A percentile compares a stretch with the other conserved stretches of the same genome.
Evolutionary conservation across 2,888 invertebrate genomes (phyloP).

Genomic region (Spilarctia lutea): DNA sequence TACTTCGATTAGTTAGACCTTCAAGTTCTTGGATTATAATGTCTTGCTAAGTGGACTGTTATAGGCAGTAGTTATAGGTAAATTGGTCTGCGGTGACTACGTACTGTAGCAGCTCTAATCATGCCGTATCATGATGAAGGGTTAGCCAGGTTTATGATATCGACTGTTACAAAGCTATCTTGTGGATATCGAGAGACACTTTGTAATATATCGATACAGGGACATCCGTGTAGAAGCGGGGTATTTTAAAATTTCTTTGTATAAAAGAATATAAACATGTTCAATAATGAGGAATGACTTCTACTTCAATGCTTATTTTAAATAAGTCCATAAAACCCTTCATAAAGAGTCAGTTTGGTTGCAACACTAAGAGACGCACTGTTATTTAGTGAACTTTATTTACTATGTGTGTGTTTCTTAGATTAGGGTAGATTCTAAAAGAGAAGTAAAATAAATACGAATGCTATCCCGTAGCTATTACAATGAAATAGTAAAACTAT

Average conservation of each 20-base stretch:
- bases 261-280: background rate
- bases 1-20: slow-evolving; percentile 4
- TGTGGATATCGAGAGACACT: background rate
- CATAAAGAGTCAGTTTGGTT: background rate
- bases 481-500: background rate
- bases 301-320: background rate
- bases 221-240: background rate
- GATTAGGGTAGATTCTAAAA: background rate
- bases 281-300: background rate
- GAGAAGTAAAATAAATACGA: background rate
- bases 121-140: background rate
- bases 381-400: background rate
- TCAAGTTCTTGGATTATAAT: background rate
- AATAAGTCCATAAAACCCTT: background rate
- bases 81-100: background rate
- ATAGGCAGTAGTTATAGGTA: background rate
- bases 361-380: background rate
- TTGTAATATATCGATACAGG: background rate
- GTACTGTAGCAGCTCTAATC: background rate
- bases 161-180: slow-evolving; percentile 4
- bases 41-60: background rate
- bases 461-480: background rate
- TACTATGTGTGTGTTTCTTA: background rate
- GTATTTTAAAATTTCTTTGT: background rate
- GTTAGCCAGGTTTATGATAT: background rate